Conservation (phyloP, 2,797 vertebrate genomes). For the Melanogrammus aeglefinus region DNA sequence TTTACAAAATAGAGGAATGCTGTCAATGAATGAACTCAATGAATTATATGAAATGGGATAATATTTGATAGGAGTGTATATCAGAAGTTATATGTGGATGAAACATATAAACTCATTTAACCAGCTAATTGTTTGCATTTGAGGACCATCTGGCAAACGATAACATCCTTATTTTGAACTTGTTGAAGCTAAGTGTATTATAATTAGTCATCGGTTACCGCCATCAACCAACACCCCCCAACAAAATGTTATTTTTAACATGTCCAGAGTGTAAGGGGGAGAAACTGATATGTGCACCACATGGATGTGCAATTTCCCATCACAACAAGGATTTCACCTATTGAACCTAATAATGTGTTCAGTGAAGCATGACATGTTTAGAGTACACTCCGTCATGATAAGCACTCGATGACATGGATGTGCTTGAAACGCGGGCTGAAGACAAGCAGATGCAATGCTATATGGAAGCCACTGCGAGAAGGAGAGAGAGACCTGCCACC, state of each 20-base stretch:
- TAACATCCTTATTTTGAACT: background rate
- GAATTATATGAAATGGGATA: background rate
- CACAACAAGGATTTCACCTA: background rate
- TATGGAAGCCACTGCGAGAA: background rate
- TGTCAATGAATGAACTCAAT: background rate
- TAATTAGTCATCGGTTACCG: too few species aligned
- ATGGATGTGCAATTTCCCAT: too few species aligned
- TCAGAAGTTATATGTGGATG: background rate
- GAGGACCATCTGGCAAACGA: background rate
- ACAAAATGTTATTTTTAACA: too few species aligned
- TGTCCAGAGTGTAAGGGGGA: too few species aligned
- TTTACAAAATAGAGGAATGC: background rate
- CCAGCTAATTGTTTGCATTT: background rate
- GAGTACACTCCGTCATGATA: background rate
- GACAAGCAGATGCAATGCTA: background rate
- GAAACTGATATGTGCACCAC: too few species aligned
- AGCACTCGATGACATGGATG: background rate
- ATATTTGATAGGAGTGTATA: background rate
- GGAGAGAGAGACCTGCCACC: background rate
- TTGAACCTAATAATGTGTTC: background rate
- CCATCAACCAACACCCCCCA: too few species aligned
- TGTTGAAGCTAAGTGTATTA: too few species aligned
- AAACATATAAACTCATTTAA: background rate
- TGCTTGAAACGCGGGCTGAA: background rate
- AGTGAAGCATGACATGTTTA: background rate